Conservation (phyloP, 2,888 invertebrate genomes). For the Lasioglossum calceatum region DNA sequence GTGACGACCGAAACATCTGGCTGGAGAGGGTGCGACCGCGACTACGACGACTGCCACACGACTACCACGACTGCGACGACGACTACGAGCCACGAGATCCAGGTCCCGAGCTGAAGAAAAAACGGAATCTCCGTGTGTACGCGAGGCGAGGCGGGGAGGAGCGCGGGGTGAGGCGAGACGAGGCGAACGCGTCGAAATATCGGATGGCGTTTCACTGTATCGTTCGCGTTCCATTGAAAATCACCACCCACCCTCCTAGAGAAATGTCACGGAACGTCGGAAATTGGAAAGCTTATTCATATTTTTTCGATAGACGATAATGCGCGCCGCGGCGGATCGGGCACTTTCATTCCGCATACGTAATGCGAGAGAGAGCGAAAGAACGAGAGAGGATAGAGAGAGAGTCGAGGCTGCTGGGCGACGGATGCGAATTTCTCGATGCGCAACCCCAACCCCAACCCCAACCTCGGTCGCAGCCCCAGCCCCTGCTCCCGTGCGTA, state of each 20-base stretch:
- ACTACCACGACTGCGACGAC: neutral
- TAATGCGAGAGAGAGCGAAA: slow-evolving; percentile 63
- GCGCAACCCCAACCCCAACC: slow-evolving; percentile 43
- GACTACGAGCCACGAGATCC: slow-evolving; percentile 9
- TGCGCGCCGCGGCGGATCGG: slow-evolving; percentile 58
- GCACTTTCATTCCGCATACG: slow-evolving; percentile 81
- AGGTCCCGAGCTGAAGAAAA: slow-evolving; percentile 6
- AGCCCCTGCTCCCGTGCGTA: slow-evolving; percentile 22
- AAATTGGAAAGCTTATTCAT: slow-evolving; percentile 84
- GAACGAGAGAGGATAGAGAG: neutral
- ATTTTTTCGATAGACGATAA: slow-evolving; percentile 80
- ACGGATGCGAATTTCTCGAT: slow-evolving; percentile 26
- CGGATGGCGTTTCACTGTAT: slow-evolving; percentile 83
- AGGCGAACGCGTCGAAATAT: slow-evolving; percentile 76
- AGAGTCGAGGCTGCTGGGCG: slow-evolving; percentile 5
- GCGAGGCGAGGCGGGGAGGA: slow-evolving; percentile 15
- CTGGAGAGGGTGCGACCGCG: neutral
- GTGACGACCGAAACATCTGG: neutral
- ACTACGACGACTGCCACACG: neutral
- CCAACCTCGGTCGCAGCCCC: slow-evolving; percentile 17
- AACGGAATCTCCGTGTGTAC: slow-evolving; percentile 66
- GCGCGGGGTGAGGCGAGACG: neutral
- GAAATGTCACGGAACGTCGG: slow-evolving; percentile 83
- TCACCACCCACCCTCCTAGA: slow-evolving; percentile 78
- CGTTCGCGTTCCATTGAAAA: slow-evolving; percentile 81